A percentile compares a stretch with the other conserved stretches of the same genome.
phyloP scores from a whole-genome alignment of 2,113 vertebrate species.

The Diadophis punctatus region DNA sequence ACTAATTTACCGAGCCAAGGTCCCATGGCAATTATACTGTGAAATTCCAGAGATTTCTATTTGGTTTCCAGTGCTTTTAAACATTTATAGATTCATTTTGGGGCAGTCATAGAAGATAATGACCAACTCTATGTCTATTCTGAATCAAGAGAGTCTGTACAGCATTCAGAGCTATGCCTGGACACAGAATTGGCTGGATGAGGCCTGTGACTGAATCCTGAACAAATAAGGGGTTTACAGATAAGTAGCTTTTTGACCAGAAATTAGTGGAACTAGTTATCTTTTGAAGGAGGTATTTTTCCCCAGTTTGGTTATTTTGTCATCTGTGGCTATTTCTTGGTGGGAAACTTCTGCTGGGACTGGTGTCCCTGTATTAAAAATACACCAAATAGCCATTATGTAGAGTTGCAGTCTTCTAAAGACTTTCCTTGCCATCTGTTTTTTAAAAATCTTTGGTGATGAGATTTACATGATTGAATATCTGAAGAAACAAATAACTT shows the following conservation, averaged over 20 bases:
- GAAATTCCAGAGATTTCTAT: background rate
- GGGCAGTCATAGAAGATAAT: background rate
- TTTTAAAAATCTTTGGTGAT: background rate
- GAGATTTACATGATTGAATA: background rate
- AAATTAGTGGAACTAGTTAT: background rate
- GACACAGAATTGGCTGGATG: background rate
- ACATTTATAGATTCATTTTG: background rate
- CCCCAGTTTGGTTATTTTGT: background rate
- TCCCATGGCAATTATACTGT: background rate
- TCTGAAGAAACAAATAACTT: conserved; percentile 19
- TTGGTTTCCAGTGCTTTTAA: background rate
- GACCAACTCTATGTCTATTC: background rate
- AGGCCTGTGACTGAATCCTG: background rate
- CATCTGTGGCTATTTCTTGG: background rate
- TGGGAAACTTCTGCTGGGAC: background rate
- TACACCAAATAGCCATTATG: background rate
- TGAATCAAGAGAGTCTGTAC: background rate
- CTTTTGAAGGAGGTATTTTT: background rate
- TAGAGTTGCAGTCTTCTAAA: background rate
- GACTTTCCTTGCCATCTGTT: background rate
- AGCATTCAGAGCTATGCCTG: background rate
- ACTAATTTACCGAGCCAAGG: background rate
- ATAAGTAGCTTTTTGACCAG: background rate
- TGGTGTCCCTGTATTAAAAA: background rate
- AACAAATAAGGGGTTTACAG: background rate